Conservation (phyloP, 2,797 vertebrate species). For the Melanotaenia pygmaea region DNA sequence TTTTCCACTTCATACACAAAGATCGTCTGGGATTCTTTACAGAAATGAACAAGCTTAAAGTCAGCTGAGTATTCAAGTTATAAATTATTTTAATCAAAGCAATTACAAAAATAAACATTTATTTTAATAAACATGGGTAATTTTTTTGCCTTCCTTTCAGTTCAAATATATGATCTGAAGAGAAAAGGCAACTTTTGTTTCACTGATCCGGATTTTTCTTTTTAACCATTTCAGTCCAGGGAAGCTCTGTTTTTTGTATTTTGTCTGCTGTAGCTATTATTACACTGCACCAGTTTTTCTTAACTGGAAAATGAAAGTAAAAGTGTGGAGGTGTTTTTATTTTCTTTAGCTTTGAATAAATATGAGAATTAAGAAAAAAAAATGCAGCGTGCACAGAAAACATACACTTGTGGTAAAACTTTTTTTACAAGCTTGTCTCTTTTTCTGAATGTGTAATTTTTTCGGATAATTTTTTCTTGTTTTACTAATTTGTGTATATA, state of each 20-base stretch:
- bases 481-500: conserved; percentile 89
- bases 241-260: conserved; percentile 52
- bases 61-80: conserved; percentile 26
- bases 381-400: not conserved
- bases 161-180: conserved; percentile 12
- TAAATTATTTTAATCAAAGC: conserved; percentile 71
- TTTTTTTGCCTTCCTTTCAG: conserved; percentile 26
- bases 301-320: conserved; percentile 58
- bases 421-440: conserved; percentile 54
- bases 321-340: conserved; percentile 43
- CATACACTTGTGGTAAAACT: conserved; percentile 48
- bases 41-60: conserved; percentile 32
- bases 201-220: conserved; percentile 13
- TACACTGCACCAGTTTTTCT: conserved; percentile 62
- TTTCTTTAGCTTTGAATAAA: conserved; percentile 32
- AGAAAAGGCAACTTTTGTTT: conserved; percentile 44
- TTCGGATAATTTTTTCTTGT: conserved; percentile 52
- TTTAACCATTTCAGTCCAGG: conserved; percentile 20
- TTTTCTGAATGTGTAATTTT: conserved; percentile 63
- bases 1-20: conserved; percentile 52
- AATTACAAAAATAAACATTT: conserved; percentile 26
- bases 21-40: conserved; percentile 31
- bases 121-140: conserved; percentile 16
- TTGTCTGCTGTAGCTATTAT: conserved; percentile 75
- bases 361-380: not conserved